Base-by-base conservation (phyloP, 2,888 invertebrate genomes). In the Lypha dubia region DNA sequence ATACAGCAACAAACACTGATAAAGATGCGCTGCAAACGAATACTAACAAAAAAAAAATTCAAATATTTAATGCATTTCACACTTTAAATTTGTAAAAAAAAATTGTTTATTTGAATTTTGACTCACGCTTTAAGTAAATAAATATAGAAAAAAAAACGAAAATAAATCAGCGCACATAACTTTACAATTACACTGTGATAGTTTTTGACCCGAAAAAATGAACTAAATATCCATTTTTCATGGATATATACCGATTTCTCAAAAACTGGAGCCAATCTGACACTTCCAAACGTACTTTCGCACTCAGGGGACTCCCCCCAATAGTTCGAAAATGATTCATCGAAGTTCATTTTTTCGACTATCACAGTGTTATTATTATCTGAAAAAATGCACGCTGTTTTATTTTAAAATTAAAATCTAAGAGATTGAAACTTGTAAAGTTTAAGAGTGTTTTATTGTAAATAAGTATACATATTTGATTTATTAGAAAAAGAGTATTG, bases 21-120 rank as follows among this genome's bases (percentile, higher is more conserved):
- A 32, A 20, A 46, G 6, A 35, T 44, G 28, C 32, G 28, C 1
- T 32, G 9, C 32, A 5, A 22, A 15, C 20, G 51, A 28, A 28
- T 17, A n/a, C 28, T 1, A 17, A 15, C 17, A 15, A 44, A 58
- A 15, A 17, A 15, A 44, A 58, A 58, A 20, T 46, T 46, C 1
- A 24, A 41, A 22, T 49, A 1, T 32, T 38, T 1, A 8, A 22
- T 68, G 22, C 9, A 20, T n/a, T 71, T 58, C 6, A 28, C 3
- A 51, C 49, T 53, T 76, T 0, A 65, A 8, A 22, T 9, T 46
- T 38, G 20, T 41, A 56, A 74, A 49, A 74, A 49, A 24, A 74
- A 28, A 35, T 46, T 63, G 41, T 63, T 75, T 76, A 65, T 65
- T 76, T 58, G 22, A 38, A 20, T 68, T 63, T 83, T 75, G 74